Evolutionary conservation across 1,140 invertebrate genomes (phyloP).

Genomic region (Drosophila gunungcola): DNA sequence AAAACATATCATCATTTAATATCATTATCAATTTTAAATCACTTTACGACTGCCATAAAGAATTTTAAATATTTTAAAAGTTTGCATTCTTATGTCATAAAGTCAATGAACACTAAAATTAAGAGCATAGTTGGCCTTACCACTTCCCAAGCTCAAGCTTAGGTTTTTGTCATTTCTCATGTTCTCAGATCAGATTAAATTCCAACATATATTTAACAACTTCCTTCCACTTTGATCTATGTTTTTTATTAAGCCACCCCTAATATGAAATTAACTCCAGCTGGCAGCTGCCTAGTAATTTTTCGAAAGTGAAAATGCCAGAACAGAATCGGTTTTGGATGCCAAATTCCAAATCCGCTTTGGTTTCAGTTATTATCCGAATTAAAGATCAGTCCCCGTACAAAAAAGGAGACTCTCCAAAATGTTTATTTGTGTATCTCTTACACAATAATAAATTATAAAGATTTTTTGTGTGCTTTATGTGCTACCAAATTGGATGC

Average conservation of each 20-base stretch:
- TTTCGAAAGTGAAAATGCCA: slow-evolving; percentile 51
- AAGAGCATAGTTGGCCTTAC: background rate
- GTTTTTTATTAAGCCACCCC: background rate
- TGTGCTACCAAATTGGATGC: slow-evolving; percentile 62
- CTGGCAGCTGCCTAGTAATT: slow-evolving; percentile 21
- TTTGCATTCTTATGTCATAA: too few species aligned
- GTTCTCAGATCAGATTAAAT: slow-evolving; percentile 28
- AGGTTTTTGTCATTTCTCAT: background rate
- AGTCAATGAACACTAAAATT: too few species aligned
- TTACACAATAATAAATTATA: slow-evolving; percentile 58
- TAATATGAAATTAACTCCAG: slow-evolving; percentile 14
- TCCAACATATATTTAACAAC: slow-evolving; percentile 24
- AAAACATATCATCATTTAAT: too few species aligned
- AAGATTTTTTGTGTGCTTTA: slow-evolving; percentile 19
- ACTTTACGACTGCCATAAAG: too few species aligned
- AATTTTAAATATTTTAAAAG: too few species aligned
- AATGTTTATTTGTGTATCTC: slow-evolving; percentile 74
- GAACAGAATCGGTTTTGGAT: slow-evolving; percentile 37
- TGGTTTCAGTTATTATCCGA: slow-evolving; percentile 47
- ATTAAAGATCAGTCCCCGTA: slow-evolving; percentile 53
- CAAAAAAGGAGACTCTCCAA: slow-evolving; percentile 64
- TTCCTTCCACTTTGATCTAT: slow-evolving; percentile 28
- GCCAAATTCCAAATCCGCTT: slow-evolving; percentile 39
- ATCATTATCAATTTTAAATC: too few species aligned
- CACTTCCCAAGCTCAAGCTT: slow-evolving; percentile 6